These are phyloP conservation scores for Gyrodactylus salaris DNA, from an alignment of 1,140 invertebrate species.

Conservation along the genomic window DNA sequence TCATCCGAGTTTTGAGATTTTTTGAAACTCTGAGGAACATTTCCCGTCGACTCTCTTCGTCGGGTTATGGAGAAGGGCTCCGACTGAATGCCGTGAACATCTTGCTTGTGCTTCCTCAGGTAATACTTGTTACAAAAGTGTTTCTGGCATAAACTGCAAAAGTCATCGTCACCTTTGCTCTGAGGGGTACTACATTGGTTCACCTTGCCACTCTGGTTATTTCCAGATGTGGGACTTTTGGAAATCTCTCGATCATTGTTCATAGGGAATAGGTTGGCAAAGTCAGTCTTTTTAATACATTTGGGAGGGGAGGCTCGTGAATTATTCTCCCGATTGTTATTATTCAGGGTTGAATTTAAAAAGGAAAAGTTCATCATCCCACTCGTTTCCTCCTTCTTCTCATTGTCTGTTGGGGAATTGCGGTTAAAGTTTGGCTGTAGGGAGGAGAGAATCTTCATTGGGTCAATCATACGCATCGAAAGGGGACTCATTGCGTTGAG, in stretches of 20 bases:
- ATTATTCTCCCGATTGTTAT: neutral
- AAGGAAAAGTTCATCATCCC: no score
- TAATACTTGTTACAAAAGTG: constrained; percentile 10
- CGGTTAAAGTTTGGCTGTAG: neutral
- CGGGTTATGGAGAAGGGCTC: neutral
- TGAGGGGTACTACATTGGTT: no score
- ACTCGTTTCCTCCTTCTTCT: neutral
- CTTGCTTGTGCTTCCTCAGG: constrained; percentile 9
- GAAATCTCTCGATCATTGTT: neutral
- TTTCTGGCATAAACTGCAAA: constrained; percentile 9
- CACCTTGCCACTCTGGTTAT: neutral
- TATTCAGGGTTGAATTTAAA: no score
- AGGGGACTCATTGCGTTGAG: neutral
- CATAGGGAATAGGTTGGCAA: neutral
- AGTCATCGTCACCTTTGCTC: constrained; percentile 7
- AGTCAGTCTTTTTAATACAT: neutral
- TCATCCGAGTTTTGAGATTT: neutral
- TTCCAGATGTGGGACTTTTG: neutral
- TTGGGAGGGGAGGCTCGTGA: neutral
- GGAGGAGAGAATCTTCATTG: neutral
- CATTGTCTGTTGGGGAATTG: neutral
- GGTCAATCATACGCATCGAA: neutral
- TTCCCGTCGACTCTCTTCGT: neutral
- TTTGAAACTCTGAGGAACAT: neutral
- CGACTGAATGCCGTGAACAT: constrained; percentile 8